Conservation (phyloP, 2,888 invertebrate genomes). For the Epinotia nisella region DNA sequence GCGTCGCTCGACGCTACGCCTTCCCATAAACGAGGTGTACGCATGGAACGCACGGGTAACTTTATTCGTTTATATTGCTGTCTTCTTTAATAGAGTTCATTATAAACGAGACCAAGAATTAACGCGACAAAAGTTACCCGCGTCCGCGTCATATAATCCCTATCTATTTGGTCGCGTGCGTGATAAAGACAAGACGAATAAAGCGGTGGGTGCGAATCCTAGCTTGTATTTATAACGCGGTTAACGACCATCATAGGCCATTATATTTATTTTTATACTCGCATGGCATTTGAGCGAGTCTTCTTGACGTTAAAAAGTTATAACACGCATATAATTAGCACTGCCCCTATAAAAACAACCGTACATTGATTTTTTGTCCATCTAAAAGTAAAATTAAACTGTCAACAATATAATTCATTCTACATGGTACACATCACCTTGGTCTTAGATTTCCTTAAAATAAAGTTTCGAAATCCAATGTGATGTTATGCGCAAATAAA, state of each 20-base stretch:
- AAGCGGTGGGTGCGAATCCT: too few species aligned
- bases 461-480: conserved; percentile 32
- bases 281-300: background rate
- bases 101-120: too few species aligned
- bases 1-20: too few species aligned
- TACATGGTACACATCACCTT: conserved; percentile 33
- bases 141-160: too few species aligned
- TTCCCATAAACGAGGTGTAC: background rate
- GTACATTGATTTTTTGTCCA: conserved; percentile 24
- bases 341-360: conserved; percentile 22
- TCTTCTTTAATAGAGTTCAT: too few species aligned
- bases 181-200: too few species aligned
- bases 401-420: conserved; percentile 27
- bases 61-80: too few species aligned
- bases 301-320: background rate
- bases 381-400: conserved; percentile 25
- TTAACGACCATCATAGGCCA: background rate
- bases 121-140: too few species aligned
- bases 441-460: conserved; percentile 39
- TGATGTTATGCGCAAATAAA: conserved; percentile 18
- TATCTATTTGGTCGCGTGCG: too few species aligned
- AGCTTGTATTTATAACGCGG: too few species aligned
- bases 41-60: background rate
- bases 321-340: background rate
- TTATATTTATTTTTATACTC: background rate